Evolutionary conservation across 2,888 invertebrate genomes (phyloP).

Genomic region (Bombylius major): DNA sequence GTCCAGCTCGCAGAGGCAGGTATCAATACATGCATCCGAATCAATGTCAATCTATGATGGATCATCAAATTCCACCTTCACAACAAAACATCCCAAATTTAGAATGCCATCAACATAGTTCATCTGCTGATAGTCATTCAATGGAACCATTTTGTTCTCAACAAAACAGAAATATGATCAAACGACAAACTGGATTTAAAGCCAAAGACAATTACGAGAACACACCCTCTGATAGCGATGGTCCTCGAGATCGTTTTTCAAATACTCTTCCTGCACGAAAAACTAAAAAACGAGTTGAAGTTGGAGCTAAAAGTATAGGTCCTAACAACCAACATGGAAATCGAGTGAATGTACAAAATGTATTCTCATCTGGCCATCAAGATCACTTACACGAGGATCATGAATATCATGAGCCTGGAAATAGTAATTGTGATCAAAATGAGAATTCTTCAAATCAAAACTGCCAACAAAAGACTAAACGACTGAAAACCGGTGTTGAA

Average conservation of each 20-base stretch:
- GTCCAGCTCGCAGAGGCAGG: conserved; percentile 45
- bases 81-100: conserved; percentile 16
- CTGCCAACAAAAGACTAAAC: conserved; percentile 16
- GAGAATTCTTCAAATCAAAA: conserved; percentile 19
- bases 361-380: conserved; percentile 21
- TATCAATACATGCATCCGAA: conserved; percentile 27
- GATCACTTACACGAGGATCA: conserved; percentile 17
- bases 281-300: conserved; percentile 42
- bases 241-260: conserved; percentile 36
- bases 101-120: conserved; percentile 19
- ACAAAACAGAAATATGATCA: conserved; percentile 22
- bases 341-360: conserved; percentile 39
- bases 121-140: conserved; percentile 20
- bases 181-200: conserved; percentile 28
- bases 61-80: conserved; percentile 15
- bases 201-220: conserved; percentile 44
- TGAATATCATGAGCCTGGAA: conserved; percentile 30
- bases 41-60: conserved; percentile 20
- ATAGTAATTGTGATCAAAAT: conserved; percentile 19
- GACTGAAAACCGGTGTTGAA: conserved; percentile 49
- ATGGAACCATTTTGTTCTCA: conserved; percentile 20
- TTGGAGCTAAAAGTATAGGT: conserved; percentile 36
- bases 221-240: conserved; percentile 39
- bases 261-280: conserved; percentile 45
- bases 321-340: conserved; percentile 22